Conservation (phyloP, 2,797 vertebrate species). For the Oryzias dopingdopingensis region DNA sequence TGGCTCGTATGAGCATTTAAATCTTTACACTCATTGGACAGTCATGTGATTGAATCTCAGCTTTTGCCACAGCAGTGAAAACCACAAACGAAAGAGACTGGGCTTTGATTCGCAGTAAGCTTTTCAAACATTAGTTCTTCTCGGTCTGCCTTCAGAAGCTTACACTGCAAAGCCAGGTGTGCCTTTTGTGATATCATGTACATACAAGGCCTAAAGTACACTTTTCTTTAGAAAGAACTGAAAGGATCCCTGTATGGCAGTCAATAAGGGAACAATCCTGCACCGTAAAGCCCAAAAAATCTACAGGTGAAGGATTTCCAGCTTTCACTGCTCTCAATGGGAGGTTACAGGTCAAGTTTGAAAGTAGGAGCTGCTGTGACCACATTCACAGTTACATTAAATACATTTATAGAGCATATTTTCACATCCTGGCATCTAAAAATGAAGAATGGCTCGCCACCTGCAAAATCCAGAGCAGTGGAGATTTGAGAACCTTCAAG, state of each 20-base stretch:
- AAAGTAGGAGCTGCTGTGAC: not conserved
- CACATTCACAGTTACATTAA: not conserved
- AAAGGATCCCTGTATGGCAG: constrained; percentile 6
- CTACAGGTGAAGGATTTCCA: not conserved
- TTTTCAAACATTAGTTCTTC: constrained; percentile 26
- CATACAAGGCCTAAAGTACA: constrained; percentile 9
- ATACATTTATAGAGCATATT: not conserved
- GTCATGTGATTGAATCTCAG: constrained; percentile 12
- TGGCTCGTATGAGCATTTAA: not conserved
- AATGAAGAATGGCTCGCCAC: not conserved
- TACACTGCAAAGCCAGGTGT: constrained; percentile 37
- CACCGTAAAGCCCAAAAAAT: not conserved
- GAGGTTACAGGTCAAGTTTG: constrained; percentile 1
- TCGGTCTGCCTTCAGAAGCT: constrained; percentile 9
- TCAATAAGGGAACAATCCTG: constrained; percentile 6
- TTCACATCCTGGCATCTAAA: not conserved
- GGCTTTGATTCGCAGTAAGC: constrained; percentile 33
- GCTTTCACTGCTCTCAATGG: not conserved
- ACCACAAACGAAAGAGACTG: constrained; percentile 4
- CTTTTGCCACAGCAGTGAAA: constrained; percentile 24
- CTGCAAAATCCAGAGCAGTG: not conserved
- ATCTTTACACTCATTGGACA: constrained; percentile 24
- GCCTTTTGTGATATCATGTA: constrained; percentile 35
- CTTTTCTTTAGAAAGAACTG: constrained; percentile 19
- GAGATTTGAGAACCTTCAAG: not conserved